Base-by-base conservation (phyloP, 53 echinoderm and acorn worm genomes). In the Zoroaster sp. region DNA sequence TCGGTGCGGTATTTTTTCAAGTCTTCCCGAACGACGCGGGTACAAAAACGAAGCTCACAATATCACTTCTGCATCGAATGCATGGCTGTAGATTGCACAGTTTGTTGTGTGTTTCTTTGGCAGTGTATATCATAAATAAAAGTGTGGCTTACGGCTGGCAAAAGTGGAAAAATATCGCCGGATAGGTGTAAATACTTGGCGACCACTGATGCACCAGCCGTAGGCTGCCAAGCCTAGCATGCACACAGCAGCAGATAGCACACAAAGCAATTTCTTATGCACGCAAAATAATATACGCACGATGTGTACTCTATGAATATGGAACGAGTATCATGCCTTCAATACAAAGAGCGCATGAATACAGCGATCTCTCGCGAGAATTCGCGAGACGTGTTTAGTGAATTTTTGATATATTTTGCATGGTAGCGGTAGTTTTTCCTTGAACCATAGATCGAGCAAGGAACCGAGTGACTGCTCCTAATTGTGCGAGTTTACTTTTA, bases 181-280 rank as follows among this genome's bases (percentile, higher is more conserved):
- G 69, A 66, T 83, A 46, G 83, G 49, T 83, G 83, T 69, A 83
- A 83, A 66, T 17, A 69, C 83, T 69, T 70, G 83, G 83, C 83
- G 83, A 83, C 83, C 83, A 83, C 83, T 83, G 70, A 83, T 83
- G 83, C 83, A 69, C 83, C 83, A 38, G 83, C 83, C 83, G 83
- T 70, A 83, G 83, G 83, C 83, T 83, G 83, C 69, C 83, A 70
- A 47, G 83, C 83, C 83, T 69, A 66, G 66, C 83, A 83, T 83
- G 70, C 83, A 83, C 83, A 20, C 9, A 36, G 73, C 63, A 6
- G 69, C 68, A 15, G 17, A 31, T 25, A 35, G 5, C 83, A 83
- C 83, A 83, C 83, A 83, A 83, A 83, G 83, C 83, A 83, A 83
- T 83, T 83, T 83, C 83, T 83, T 83, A 83, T 83, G 83, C 83